Evolutionary conservation across 2,888 invertebrate species (phyloP).

Genomic region (Dryobota labecula): DNA sequence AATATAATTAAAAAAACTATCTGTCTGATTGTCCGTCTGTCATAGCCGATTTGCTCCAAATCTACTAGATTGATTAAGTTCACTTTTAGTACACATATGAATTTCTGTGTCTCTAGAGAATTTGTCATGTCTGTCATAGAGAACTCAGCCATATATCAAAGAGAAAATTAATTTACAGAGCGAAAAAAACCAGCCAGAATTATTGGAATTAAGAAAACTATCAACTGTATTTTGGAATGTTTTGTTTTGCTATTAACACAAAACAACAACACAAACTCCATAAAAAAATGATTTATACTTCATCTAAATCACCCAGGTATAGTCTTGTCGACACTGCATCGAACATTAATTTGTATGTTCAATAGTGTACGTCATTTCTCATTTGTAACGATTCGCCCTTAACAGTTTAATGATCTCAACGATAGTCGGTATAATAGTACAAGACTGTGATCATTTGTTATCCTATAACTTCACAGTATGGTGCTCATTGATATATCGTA

Average conservation of each 20-base stretch:
- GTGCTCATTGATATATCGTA: constrained; percentile 80
- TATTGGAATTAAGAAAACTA: no score
- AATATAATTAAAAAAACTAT: no score
- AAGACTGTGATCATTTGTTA: constrained; percentile 76
- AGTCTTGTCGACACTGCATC: constrained; percentile 59
- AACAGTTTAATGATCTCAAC: constrained; percentile 78
- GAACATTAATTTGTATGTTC: constrained; percentile 71
- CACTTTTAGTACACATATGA: no score
- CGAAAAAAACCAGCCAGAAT: not conserved
- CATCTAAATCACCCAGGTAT: constrained; percentile 54
- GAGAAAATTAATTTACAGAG: not conserved
- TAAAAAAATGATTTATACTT: constrained; percentile 22
- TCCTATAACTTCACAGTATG: constrained; percentile 78
- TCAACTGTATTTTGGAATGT: no score
- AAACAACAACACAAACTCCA: constrained; percentile 3
- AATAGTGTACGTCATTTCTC: constrained; percentile 72
- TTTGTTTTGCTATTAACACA: not conserved
- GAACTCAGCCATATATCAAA: not conserved
- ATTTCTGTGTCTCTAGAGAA: no score
- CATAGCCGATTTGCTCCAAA: no score
- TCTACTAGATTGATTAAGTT: no score
- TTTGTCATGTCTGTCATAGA: no score
- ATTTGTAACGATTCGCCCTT: constrained; percentile 74
- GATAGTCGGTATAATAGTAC: constrained; percentile 77
- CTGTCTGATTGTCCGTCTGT: no score